Conservation (phyloP, 1,140 invertebrate species). For the Diabrotica virgifera region DNA sequence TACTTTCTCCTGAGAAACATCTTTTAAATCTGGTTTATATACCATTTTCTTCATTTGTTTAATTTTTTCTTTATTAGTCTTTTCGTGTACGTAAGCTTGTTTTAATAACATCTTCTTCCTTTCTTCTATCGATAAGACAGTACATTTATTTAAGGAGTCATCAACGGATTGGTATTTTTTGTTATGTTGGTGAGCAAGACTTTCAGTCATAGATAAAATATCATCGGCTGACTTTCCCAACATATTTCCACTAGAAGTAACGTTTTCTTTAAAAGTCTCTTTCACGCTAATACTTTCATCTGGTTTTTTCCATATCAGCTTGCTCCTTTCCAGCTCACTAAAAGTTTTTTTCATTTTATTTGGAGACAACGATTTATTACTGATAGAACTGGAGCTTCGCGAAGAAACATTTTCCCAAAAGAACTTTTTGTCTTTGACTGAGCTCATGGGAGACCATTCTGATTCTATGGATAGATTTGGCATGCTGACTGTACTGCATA, state of each 20-base stretch:
- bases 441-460: not conserved
- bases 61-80: not conserved
- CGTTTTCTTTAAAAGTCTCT: constrained; percentile 6
- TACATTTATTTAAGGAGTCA: constrained; percentile 20
- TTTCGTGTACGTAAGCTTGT: constrained; percentile 21
- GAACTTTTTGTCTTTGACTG: constrained; percentile 13
- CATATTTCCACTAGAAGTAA: not conserved
- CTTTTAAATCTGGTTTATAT: not conserved
- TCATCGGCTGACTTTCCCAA: constrained; percentile 25
- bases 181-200: constrained; percentile 6
- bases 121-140: constrained; percentile 23
- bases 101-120: constrained; percentile 26
- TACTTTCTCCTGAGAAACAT: not conserved
- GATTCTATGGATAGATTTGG: constrained; percentile 21
- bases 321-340: not conserved
- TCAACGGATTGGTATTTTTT: constrained; percentile 23
- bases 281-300: not conserved
- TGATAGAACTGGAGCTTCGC: not conserved
- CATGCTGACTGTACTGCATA: constrained; percentile 19
- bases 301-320: constrained; percentile 16
- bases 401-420: constrained; percentile 27
- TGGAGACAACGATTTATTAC: constrained; percentile 4
- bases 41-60: constrained; percentile 3
- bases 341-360: constrained; percentile 8
- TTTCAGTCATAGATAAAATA: constrained; percentile 16